These are phyloP conservation scores for Lytechinus variegatus DNA, from an alignment of 35 echinoderm and acorn worm genomes.

Conservation along the genomic window DNA sequence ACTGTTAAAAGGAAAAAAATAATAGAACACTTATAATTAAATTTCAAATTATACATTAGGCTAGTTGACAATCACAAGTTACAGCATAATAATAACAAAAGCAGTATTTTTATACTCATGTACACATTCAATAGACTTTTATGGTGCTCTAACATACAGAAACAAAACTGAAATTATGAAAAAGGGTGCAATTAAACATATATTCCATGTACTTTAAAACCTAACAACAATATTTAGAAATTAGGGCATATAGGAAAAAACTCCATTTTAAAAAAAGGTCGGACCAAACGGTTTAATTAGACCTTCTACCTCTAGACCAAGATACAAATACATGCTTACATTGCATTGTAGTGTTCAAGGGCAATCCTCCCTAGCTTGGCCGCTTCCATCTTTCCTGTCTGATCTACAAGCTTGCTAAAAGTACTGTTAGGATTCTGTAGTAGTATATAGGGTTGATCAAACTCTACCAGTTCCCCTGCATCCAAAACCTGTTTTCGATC, in stretches of 20 bases:
- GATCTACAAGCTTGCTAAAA: conserved; percentile 79
- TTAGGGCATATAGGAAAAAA: no score
- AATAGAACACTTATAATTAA: background rate
- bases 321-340: background rate
- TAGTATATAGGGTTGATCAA: conserved; percentile 70
- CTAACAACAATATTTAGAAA: no score
- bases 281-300: no score
- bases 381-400: conserved; percentile 66
- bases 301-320: no score
- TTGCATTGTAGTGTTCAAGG: conserved; percentile 29
- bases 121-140: no score
- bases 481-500: conserved; percentile 65
- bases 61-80: background rate
- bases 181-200: no score
- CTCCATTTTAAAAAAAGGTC: no score
- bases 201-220: no score
- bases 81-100: background rate
- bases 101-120: no score
- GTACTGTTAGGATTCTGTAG: conserved; percentile 62
- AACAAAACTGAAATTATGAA: no score
- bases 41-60: background rate
- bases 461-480: conserved; percentile 81
- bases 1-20: background rate
- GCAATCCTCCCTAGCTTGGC: conserved; percentile 60
- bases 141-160: no score